Conservation (phyloP, 2,113 vertebrate species). For the Lagopus leucura region DNA sequence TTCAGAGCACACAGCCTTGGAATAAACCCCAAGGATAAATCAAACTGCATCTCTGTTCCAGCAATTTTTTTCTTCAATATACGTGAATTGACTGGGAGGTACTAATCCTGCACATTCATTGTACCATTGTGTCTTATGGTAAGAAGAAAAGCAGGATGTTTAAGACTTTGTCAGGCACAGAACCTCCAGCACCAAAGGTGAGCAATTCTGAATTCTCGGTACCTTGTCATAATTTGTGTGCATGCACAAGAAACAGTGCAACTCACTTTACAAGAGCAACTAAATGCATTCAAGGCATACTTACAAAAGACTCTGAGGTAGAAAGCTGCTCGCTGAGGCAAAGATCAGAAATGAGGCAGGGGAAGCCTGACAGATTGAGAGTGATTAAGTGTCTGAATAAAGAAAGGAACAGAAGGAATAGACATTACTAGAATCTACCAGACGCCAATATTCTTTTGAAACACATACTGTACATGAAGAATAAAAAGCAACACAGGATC, state of each 20-base stretch:
- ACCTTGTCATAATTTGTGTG: not conserved
- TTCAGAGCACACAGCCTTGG: not conserved
- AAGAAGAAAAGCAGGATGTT: not conserved
- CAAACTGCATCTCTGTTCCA: not conserved
- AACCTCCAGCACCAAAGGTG: not conserved
- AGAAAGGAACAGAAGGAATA: not conserved
- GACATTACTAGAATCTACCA: not conserved
- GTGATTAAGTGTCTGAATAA: slow-evolving; percentile 83
- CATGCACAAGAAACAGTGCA: not conserved
- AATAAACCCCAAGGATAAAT: not conserved
- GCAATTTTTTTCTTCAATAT: not conserved
- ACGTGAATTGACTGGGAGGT: not conserved
- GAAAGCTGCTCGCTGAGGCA: slow-evolving; percentile 87
- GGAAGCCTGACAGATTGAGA: slow-evolving; percentile 89
- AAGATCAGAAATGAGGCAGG: slow-evolving; percentile 81
- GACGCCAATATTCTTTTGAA: not conserved
- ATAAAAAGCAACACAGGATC: not conserved
- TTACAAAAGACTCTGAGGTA: slow-evolving; percentile 91
- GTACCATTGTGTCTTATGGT: not conserved
- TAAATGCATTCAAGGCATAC: slow-evolving; percentile 60
- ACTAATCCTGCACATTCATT: not conserved
- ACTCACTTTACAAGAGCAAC: not conserved
- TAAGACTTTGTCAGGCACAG: not conserved
- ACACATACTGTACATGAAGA: not conserved
- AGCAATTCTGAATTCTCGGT: not conserved